phyloP scores from a whole-genome alignment of 2,888 invertebrate genomes.

The Boloria selene region DNA sequence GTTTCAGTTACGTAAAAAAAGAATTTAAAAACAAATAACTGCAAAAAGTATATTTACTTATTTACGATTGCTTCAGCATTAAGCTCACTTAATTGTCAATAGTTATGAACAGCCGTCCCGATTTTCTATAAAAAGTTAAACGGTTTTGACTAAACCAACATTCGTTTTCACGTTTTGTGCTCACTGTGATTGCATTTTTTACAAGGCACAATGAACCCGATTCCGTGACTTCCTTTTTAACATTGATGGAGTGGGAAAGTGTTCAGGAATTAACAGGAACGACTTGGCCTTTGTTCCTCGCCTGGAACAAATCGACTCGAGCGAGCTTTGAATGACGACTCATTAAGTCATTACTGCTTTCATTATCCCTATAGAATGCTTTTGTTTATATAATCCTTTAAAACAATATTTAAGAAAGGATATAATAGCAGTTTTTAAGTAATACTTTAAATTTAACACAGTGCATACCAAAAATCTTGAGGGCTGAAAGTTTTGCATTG shows the following conservation, averaged over 20 bases:
- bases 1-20: no score
- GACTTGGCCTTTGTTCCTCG: slow-evolving; percentile 72
- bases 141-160: slow-evolving; percentile 12
- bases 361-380: slow-evolving; percentile 58
- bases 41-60: background rate
- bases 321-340: slow-evolving; percentile 38
- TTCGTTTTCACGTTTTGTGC: slow-evolving; percentile 7
- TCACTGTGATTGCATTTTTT: slow-evolving; percentile 35
- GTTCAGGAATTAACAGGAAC: slow-evolving; percentile 70
- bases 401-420: slow-evolving; percentile 10
- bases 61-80: background rate
- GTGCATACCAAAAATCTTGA: no score
- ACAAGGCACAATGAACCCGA: slow-evolving; percentile 62
- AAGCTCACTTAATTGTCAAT: slow-evolving; percentile 8
- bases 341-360: slow-evolving; percentile 49
- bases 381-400: slow-evolving; percentile 60
- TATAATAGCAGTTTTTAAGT: no score
- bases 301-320: slow-evolving; percentile 54
- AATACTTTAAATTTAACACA: no score
- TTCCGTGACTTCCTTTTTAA: slow-evolving; percentile 79
- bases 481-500: no score
- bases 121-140: slow-evolving; percentile 8
- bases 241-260: slow-evolving; percentile 67
- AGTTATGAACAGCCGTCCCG: slow-evolving; percentile 16
- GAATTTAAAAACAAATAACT: no score